These are phyloP conservation scores for Panthera uncia DNA, from an alignment of 2,113 vertebrate genomes.

Conservation along the genomic window DNA sequence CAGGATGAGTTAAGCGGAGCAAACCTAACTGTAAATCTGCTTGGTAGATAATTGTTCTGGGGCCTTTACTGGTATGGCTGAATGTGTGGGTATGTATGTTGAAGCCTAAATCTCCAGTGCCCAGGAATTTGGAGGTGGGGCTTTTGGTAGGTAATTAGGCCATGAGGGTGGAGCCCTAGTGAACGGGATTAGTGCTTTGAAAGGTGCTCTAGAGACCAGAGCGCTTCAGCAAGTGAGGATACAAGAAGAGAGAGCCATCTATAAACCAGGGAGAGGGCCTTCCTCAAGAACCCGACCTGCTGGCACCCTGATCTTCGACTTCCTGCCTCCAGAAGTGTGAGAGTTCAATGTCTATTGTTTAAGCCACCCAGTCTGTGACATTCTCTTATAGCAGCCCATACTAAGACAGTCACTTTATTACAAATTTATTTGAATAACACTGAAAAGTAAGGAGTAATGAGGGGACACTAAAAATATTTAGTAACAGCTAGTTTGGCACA, in stretches of 20 bases:
- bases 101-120: neutral
- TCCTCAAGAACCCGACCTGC: neutral
- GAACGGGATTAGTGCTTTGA: neutral
- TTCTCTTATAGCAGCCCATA: too few relatives aligned
- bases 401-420: neutral
- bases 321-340: neutral
- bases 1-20: neutral
- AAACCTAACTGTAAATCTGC: neutral
- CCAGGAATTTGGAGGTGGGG: neutral
- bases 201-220: neutral
- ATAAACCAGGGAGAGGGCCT: neutral
- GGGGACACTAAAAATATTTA: neutral
- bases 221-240: neutral
- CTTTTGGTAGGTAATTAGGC: neutral
- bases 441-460: neutral
- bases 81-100: neutral
- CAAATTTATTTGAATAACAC: neutral
- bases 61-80: neutral
- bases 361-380: too few relatives aligned
- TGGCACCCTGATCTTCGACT: neutral
- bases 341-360: neutral
- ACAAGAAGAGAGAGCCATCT: neutral
- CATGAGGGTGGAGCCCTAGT: too few relatives aligned
- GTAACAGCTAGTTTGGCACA: neutral
- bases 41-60: neutral